Percentiles rank a stretch among this genome's conserved stretches.
These are phyloP conservation scores for Heterochromis multidens DNA, from an alignment of 2,113 vertebrate genomes.

Conservation along the genomic window DNA sequence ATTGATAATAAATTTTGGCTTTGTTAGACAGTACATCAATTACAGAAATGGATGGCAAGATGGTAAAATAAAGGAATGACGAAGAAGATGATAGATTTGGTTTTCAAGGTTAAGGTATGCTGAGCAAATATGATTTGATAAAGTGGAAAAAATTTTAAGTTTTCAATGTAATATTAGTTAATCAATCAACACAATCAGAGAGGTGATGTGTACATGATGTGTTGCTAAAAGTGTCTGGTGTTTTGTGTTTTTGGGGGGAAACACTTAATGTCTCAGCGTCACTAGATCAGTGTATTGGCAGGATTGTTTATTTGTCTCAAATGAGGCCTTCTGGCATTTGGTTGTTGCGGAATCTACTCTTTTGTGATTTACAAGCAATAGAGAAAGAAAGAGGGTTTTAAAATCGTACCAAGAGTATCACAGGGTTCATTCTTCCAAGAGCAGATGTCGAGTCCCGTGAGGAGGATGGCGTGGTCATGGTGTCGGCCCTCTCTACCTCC, in stretches of 20 bases:
- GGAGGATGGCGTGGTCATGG: slow-evolving; percentile 89
- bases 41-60: too few species aligned
- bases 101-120: not conserved
- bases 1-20: not conserved
- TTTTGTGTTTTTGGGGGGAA: too few species aligned
- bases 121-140: not conserved
- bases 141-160: too few species aligned
- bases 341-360: not conserved
- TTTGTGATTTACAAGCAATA: not conserved
- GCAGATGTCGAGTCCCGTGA: slow-evolving; percentile 90
- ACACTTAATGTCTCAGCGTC: not conserved
- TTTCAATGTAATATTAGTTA: too few species aligned
- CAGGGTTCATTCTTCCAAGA: slow-evolving; percentile 94
- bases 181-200: too few species aligned
- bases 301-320: not conserved
- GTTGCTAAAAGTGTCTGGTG: too few species aligned
- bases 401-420: slow-evolving; percentile 83
- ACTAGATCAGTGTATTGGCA: not conserved
- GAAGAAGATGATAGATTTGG: not conserved
- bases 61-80: not conserved
- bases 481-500: slow-evolving; percentile 79
- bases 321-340: not conserved
- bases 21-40: too few species aligned
- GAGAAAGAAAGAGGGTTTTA: not conserved
- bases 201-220: too few species aligned